phyloP scores from a whole-genome alignment of 2,797 vertebrate genomes.

The Jordanella pulchra region DNA sequence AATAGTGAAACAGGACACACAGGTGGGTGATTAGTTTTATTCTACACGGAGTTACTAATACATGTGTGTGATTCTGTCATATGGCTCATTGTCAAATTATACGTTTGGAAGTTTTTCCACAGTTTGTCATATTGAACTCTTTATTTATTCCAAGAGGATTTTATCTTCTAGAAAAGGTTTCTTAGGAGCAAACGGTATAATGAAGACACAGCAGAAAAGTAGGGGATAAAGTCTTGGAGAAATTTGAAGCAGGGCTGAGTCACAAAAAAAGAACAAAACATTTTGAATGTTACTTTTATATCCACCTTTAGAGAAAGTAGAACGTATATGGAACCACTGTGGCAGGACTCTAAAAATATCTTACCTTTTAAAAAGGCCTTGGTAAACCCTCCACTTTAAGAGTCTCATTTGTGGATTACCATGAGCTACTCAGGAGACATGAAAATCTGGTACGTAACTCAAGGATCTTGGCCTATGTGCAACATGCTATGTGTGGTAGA shows the following conservation, averaged over 20 bases:
- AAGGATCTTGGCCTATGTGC: background rate
- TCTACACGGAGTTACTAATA: background rate
- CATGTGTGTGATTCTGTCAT: background rate
- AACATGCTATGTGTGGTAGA: background rate
- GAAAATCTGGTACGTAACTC: background rate
- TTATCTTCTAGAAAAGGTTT: no score
- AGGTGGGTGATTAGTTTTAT: constrained; percentile 18
- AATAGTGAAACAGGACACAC: constrained; percentile 12
- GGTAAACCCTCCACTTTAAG: no score
- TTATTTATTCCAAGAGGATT: no score
- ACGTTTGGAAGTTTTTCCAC: background rate
- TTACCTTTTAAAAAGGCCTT: no score
- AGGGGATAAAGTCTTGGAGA: no score
- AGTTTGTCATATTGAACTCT: no score
- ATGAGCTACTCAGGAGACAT: background rate
- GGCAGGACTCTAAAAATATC: no score
- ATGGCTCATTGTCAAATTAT: background rate
- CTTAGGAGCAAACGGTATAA: background rate
- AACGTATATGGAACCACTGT: no score
- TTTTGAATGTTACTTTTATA: background rate
- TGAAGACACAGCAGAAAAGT: background rate
- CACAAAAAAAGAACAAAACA: background rate
- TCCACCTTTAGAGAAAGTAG: background rate
- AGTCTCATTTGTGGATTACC: background rate
- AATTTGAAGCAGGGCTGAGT: background rate